Evolutionary conservation across 2,797 vertebrate genomes (phyloP).

Genomic region (Holocentrus rufus): DNA sequence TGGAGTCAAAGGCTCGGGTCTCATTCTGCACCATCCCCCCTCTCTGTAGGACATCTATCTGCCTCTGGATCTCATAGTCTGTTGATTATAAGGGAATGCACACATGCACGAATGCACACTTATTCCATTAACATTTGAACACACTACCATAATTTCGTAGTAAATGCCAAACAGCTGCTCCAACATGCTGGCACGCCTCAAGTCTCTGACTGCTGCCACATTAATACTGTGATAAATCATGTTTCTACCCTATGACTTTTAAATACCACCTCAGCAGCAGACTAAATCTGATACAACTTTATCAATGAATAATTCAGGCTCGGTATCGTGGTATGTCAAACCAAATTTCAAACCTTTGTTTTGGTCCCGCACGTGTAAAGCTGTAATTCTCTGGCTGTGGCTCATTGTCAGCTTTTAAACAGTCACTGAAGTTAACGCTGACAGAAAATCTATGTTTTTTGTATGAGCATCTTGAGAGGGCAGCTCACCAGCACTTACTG

Average conservation of each 20-base stretch:
- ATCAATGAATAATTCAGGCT: slow-evolving; percentile 58
- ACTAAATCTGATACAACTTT: slow-evolving; percentile 43
- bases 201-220: slow-evolving; percentile 46
- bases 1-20: slow-evolving; percentile 94
- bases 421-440: slow-evolving; percentile 22
- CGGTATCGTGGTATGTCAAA: slow-evolving; percentile 19
- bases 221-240: slow-evolving; percentile 59
- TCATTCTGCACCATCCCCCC: slow-evolving; percentile 91
- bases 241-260: slow-evolving; percentile 53
- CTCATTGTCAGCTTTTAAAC: slow-evolving; percentile 31
- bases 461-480: slow-evolving; percentile 50
- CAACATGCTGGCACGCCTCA: slow-evolving; percentile 26
- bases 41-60: slow-evolving; percentile 87
- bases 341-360: background rate
- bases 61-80: slow-evolving; percentile 98
- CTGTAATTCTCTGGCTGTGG: slow-evolving; percentile 7
- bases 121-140: slow-evolving; percentile 18
- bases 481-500: slow-evolving; percentile 32
- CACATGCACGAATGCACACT: slow-evolving; percentile 16
- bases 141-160: slow-evolving; percentile 29
- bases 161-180: slow-evolving; percentile 68
- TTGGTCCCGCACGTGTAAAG: slow-evolving; percentile 16
- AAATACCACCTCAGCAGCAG: slow-evolving; percentile 53
- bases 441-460: slow-evolving; percentile 46
- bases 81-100: slow-evolving; percentile 39